Evolutionary conservation across 2,797 vertebrate species (phyloP).

Genomic region (Silurus aristotelis): DNA sequence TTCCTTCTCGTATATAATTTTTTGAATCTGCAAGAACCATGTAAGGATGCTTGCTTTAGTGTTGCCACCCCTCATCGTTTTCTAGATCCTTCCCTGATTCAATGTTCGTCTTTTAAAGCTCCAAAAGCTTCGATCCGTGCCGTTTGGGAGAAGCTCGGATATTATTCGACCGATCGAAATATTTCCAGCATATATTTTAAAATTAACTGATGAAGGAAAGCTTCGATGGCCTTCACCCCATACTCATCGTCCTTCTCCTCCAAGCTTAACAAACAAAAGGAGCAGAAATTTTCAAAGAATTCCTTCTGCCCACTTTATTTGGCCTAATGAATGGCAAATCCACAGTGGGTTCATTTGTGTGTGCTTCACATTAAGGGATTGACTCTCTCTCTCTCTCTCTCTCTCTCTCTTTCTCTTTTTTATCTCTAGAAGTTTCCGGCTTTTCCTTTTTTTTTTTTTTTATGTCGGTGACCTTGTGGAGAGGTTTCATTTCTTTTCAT

Average conservation of each 20-base stretch:
- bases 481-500: slow-evolving; percentile 46
- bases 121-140: slow-evolving; percentile 26
- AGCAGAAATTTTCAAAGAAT: slow-evolving; percentile 32
- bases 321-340: slow-evolving; percentile 32
- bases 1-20: too few relatives aligned
- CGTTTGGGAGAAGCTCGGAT: not conserved
- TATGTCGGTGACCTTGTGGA: slow-evolving; percentile 15
- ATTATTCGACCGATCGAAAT: slow-evolving; percentile 16
- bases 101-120: not conserved
- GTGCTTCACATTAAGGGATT: slow-evolving; percentile 37
- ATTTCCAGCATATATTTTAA: not conserved
- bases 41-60: too few relatives aligned
- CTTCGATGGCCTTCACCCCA: slow-evolving; percentile 8
- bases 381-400: not conserved
- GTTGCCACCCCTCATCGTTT: too few relatives aligned
- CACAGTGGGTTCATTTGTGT: slow-evolving; percentile 32
- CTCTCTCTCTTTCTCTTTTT: not conserved
- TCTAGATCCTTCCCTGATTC: too few relatives aligned
- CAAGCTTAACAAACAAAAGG: slow-evolving; percentile 24
- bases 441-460: slow-evolving; percentile 13
- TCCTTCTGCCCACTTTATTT: slow-evolving; percentile 42
- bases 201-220: not conserved
- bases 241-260: not conserved
- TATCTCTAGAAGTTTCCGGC: slow-evolving; percentile 35
- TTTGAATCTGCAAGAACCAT: too few relatives aligned